Evolutionary conservation across 30 jellyfish, hydroid and myxozoan genomes (phyloP).

Genomic region (Turritopsis rubra): DNA sequence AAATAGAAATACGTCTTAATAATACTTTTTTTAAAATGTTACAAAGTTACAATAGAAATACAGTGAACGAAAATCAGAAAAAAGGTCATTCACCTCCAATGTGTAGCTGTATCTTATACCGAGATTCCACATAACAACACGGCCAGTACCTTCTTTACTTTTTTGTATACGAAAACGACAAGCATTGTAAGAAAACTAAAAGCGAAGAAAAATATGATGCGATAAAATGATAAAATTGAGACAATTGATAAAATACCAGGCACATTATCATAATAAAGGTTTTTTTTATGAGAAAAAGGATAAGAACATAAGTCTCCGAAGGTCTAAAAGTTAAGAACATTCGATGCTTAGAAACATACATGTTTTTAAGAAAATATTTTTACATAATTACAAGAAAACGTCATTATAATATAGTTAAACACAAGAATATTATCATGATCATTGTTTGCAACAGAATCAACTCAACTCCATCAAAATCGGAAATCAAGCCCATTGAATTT

Average conservation of each 20-base stretch:
- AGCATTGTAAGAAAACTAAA: slow-evolving; percentile 51
- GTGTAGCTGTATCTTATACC: slow-evolving; percentile 80
- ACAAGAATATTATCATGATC: too few species aligned
- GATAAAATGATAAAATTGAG: slow-evolving; percentile 7
- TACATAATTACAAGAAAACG: too few species aligned
- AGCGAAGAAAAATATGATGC: background rate
- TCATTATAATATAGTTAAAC: too few species aligned
- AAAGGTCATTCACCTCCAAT: slow-evolving; percentile 48
- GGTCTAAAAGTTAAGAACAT: too few species aligned
- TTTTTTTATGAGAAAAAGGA: background rate
- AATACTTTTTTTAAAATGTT: too few species aligned
- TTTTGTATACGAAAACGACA: slow-evolving; percentile 70
- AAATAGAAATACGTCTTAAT: too few species aligned
- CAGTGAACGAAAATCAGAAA: too few species aligned
- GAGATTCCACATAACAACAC: slow-evolving; percentile 86
- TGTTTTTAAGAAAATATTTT: too few species aligned
- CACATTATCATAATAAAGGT: background rate
- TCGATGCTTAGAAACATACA: too few species aligned
- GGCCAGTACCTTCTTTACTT: slow-evolving; percentile 79
- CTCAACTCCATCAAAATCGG: too few species aligned
- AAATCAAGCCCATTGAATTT: too few species aligned
- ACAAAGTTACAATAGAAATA: background rate
- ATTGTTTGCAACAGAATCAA: too few species aligned
- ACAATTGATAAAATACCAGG: background rate
- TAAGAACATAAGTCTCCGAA: background rate